These are phyloP conservation scores for Bungarus multicinctus DNA, from an alignment of 2,113 vertebrate genomes.

Conservation along the genomic window DNA sequence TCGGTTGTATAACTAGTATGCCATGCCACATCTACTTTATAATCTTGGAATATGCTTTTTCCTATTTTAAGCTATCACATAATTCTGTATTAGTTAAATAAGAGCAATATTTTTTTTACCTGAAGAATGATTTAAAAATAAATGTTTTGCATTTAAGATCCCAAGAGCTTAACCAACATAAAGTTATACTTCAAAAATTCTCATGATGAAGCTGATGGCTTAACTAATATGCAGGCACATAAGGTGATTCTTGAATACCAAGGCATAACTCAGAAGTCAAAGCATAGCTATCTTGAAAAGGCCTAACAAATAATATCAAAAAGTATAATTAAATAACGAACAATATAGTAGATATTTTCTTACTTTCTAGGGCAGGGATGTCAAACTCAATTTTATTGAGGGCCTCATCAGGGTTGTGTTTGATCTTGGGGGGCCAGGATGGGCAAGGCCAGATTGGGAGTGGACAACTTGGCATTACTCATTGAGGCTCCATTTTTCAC, in stretches of 20 bases:
- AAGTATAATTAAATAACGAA: background rate
- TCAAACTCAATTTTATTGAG: too few species aligned
- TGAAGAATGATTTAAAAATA: background rate
- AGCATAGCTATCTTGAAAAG: background rate
- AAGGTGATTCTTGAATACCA: background rate
- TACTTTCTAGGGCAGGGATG: background rate
- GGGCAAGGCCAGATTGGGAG: too few species aligned
- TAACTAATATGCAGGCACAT: background rate
- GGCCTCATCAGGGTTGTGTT: too few species aligned
- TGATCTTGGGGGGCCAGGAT: too few species aligned
- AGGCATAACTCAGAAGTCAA: background rate
- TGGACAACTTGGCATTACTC: too few species aligned
- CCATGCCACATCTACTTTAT: background rate
- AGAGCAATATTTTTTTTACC: background rate
- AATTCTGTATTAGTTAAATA: background rate
- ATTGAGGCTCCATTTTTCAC: too few species aligned
- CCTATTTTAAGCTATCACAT: background rate
- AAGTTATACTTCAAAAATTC: background rate
- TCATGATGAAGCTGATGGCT: background rate
- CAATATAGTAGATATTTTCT: background rate
- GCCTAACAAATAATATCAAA: background rate
- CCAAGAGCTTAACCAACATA: background rate
- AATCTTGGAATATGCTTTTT: background rate
- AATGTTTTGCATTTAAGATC: background rate
- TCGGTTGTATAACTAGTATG: background rate